Percentiles rank a stretch among this genome's conserved stretches.
Conservation (phyloP, 2,113 vertebrate genomes). For the Burhinus oedicnemus region DNA sequence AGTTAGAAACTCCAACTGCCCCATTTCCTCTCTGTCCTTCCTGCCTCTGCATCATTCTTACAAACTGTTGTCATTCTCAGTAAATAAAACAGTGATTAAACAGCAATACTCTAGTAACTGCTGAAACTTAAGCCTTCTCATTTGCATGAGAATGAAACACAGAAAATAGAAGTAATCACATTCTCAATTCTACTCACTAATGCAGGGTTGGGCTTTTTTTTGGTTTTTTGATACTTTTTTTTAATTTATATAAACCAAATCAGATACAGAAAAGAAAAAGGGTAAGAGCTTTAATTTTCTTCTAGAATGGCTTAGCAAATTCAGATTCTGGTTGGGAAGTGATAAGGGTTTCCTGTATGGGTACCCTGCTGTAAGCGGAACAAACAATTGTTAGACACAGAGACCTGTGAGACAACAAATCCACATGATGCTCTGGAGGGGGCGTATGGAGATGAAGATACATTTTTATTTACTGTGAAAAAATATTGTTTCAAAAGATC, state of each 20-base stretch:
- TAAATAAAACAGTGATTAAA: conserved; percentile 38
- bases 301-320: neutral
- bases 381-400: neutral
- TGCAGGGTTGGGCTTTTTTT: neutral
- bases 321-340: neutral
- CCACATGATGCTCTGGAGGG: neutral
- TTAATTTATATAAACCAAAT: neutral
- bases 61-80: neutral
- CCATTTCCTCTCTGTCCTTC: neutral
- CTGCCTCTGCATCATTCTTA: neutral
- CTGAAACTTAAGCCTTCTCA: neutral
- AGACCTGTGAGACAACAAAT: neutral
- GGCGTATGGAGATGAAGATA: neutral
- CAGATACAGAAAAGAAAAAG: neutral
- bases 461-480: neutral
- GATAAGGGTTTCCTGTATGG: neutral
- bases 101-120: neutral
- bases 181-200: neutral
- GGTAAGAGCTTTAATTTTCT: neutral
- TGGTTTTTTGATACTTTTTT: neutral
- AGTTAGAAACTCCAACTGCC: neutral
- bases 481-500: neutral
- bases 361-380: neutral
- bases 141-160: conserved; percentile 13
- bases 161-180: neutral